Conservation (phyloP, 2,888 invertebrate genomes). For the Oxytorus armatus region DNA sequence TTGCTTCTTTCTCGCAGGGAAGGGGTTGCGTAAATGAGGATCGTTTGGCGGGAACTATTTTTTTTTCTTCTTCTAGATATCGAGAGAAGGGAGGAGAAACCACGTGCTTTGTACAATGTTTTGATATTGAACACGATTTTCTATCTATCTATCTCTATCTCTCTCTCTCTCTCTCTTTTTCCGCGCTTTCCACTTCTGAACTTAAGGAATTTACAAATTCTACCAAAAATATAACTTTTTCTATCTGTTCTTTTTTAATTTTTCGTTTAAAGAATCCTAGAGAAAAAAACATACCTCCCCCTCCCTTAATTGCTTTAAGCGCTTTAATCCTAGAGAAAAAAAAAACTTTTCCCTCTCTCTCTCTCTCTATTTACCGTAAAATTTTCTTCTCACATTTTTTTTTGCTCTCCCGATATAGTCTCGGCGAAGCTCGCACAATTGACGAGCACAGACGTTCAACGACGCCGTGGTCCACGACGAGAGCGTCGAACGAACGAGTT, state of each 20-base stretch:
- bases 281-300: not conserved
- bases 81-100: slow-evolving; percentile 5
- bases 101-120: slow-evolving; percentile 46
- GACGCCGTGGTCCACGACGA: not conserved
- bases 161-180: not conserved
- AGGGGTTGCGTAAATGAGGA: not conserved
- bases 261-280: too few species aligned
- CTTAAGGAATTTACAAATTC: too few species aligned
- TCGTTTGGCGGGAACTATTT: slow-evolving; percentile 25
- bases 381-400: slow-evolving; percentile 24
- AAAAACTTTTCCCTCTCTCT: not conserved
- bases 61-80: not conserved
- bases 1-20: not conserved
- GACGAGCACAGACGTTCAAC: slow-evolving; percentile 14
- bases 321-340: slow-evolving; percentile 17
- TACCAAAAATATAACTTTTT: too few species aligned
- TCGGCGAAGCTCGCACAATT: too few species aligned
- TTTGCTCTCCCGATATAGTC: not conserved
- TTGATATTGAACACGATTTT: slow-evolving; percentile 19
- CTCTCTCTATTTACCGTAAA: not conserved
- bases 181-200: too few species aligned
- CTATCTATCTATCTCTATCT: not conserved
- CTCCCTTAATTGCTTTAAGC: too few species aligned
- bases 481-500: slow-evolving; percentile 5
- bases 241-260: too few species aligned